A percentile compares a stretch with the other conserved stretches of the same genome.
These are phyloP conservation scores for Chrysolina americana DNA, from an alignment of 2,888 invertebrate genomes.

Conservation along the genomic window DNA sequence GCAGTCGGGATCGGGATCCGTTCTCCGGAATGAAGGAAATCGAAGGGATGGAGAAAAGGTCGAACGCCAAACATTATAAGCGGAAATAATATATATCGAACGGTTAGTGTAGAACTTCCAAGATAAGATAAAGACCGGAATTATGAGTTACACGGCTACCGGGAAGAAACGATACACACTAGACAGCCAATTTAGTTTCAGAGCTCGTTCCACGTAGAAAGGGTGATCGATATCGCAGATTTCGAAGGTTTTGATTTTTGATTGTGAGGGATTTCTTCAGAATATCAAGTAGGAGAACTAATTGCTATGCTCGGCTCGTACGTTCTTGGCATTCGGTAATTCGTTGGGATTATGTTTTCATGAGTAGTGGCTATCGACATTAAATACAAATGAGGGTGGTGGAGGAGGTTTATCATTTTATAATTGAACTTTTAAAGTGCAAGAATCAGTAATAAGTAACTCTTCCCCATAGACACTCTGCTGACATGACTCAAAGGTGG, in stretches of 20 bases:
- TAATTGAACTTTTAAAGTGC: too few relatives aligned
- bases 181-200: conserved; percentile 12
- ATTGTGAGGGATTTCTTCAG: conserved; percentile 38
- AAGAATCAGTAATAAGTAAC: too few relatives aligned
- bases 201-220: conserved; percentile 15
- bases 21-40: conserved; percentile 24
- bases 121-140: conserved; percentile 53
- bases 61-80: conserved; percentile 50
- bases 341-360: conserved; percentile 12
- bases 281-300: conserved; percentile 39
- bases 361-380: neutral
- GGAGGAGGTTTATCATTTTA: too few relatives aligned
- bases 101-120: conserved; percentile 40
- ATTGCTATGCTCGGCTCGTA: conserved; percentile 11
- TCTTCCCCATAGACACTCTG: too few relatives aligned
- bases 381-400: neutral
- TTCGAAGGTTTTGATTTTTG: conserved; percentile 45
- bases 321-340: conserved; percentile 21
- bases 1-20: conserved; percentile 3
- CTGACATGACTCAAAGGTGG: too few relatives aligned
- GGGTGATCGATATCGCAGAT: conserved; percentile 42
- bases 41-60: conserved; percentile 36
- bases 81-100: conserved; percentile 60
- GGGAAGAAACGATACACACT: conserved; percentile 24
- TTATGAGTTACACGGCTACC: conserved; percentile 45